phyloP scores from a whole-genome alignment of 2,797 vertebrate species.

The Liparis tanakae region DNA sequence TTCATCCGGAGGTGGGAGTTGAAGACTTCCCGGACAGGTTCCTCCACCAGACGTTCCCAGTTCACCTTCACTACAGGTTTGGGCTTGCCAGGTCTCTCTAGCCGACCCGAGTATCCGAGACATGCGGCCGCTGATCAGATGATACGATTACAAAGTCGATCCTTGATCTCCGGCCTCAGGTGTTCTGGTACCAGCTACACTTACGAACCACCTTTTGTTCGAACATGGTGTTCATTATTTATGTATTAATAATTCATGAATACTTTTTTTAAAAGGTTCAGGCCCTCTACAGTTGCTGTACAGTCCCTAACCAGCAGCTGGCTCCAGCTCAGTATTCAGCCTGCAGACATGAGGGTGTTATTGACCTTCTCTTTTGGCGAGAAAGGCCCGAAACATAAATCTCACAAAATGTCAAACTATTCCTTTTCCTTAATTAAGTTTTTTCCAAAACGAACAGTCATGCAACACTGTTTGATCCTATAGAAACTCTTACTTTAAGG shows the following conservation, averaged over 20 bases:
- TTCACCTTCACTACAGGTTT: too few species aligned
- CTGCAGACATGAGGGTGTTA: not conserved
- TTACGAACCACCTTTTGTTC: too few species aligned
- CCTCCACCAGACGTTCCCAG: too few species aligned
- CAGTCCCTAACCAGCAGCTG: not conserved
- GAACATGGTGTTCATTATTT: not conserved
- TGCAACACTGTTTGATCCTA: not conserved
- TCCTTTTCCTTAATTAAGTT: not conserved
- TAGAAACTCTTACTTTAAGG: not conserved
- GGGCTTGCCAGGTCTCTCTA: too few species aligned
- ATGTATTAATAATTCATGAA: not conserved
- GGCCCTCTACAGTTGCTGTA: not conserved
- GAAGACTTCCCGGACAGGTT: too few species aligned
- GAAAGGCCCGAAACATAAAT: not conserved
- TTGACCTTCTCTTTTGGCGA: conserved; percentile 1
- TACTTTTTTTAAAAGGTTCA: not conserved
- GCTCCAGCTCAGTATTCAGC: not conserved
- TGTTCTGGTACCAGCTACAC: too few species aligned
- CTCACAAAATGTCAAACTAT: conserved; percentile 3
- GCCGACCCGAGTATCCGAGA: too few species aligned
- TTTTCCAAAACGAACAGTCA: not conserved
- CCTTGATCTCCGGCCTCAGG: too few species aligned
- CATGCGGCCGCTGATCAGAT: too few species aligned
- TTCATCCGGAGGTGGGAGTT: too few species aligned
- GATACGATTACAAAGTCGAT: too few species aligned